Conservation (phyloP, 1,140 invertebrate genomes). For the Triops cancriformis region DNA sequence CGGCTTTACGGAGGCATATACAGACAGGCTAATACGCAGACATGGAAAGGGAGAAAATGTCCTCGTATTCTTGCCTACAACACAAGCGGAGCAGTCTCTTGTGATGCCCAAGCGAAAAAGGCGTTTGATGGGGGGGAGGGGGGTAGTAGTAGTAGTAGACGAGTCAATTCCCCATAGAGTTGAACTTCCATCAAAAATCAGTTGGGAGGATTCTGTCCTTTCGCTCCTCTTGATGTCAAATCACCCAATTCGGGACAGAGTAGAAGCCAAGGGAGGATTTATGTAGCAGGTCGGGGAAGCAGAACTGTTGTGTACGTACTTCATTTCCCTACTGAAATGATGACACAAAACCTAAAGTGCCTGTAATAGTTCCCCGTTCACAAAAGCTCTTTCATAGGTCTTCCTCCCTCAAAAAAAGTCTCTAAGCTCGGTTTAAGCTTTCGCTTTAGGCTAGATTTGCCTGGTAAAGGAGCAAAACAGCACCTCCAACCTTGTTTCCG, state of each 20-base stretch:
- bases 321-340: conserved; percentile 14
- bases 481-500: background rate
- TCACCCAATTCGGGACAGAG: background rate
- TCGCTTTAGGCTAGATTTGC: background rate
- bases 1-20: background rate
- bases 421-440: background rate
- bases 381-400: background rate
- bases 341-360: conserved; percentile 6
- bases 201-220: conserved; percentile 1
- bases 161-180: conserved; percentile 3
- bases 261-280: background rate
- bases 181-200: background rate
- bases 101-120: background rate
- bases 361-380: background rate
- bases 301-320: background rate
- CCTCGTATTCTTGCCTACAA: background rate
- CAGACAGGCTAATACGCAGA: conserved; percentile 1
- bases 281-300: background rate
- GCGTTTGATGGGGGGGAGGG: background rate
- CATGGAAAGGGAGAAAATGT: conserved; percentile 7
- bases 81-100: conserved; percentile 6
- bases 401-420: background rate
- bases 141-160: no score
- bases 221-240: background rate
- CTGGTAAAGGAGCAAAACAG: background rate